Evolutionary conservation across 2,797 vertebrate genomes (phyloP), one percentile per base, ranked within the genome.

Genomic region (Pampus argenteus): DNA sequence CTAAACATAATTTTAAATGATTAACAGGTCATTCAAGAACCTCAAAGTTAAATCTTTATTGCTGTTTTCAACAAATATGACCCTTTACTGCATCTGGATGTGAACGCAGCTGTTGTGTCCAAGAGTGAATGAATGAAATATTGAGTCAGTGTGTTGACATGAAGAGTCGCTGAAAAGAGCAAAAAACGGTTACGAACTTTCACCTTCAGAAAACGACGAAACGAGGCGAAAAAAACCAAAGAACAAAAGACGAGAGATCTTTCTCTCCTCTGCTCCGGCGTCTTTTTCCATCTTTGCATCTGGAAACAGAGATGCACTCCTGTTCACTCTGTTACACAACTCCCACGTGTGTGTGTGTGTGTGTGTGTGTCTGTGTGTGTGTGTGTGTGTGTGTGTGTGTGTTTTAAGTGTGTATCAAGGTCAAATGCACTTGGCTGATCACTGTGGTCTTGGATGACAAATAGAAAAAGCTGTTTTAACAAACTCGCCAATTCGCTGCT

Each of bases 301-400:
- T 85, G 83, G 75, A 75, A 77, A 64, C 61, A 28, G 69, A 69
- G 78, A 73, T 55, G 17, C 71, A 76, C 74, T 66, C 51, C 66
- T 34, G 67, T 79, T 82, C 65, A 65, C 63, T 71, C 34, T 38
- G 56, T 81, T 86, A 51, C 85, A 81, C 83, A 88, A 88, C 66
- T 82, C 74, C 74, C 61, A 9, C 0, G 40, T 50, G 47, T 67
- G 47, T 70, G 60, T 34, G 38, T 74, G 29, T 61, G 9, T 50
- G 49, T 60, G 40, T 47, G 20, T 51, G 44, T 64, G 40, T 60
- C 5, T 66, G 51, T 52, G 36, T 55, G 48, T 61, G 23, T 63
- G 52, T 59, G 47, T 49, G 28, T 69, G 60, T 56, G 40, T 58
- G 51, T 62, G 51, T 67, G 13, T 31, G 38, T 49, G 34, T 61